Evolutionary conservation across 1,140 invertebrate species (phyloP).

Genomic region (Magallana angulata): DNA sequence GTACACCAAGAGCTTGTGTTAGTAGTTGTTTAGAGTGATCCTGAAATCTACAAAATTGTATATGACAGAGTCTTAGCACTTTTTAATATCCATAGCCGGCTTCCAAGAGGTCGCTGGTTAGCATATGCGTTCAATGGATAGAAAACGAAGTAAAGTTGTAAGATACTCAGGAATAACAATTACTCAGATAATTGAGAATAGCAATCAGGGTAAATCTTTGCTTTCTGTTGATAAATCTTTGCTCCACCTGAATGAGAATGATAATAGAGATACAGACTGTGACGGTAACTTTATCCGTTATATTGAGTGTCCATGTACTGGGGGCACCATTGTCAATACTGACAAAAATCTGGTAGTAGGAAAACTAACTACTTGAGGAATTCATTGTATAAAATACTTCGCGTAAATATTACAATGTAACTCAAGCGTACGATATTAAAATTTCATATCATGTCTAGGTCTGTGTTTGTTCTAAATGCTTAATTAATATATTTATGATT

Average conservation of each 20-base stretch:
- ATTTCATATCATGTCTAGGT: no score
- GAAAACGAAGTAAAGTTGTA: not conserved
- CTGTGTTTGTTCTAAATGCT: no score
- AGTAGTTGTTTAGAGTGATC: not conserved
- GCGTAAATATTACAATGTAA: not conserved
- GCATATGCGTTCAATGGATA: not conserved
- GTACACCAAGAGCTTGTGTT: not conserved
- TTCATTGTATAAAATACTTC: not conserved
- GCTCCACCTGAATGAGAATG: not conserved
- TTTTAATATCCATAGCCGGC: not conserved
- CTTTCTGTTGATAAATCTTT: not conserved
- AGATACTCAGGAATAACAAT: not conserved
- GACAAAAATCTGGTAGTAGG: not conserved
- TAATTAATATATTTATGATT: no score
- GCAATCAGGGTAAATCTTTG: not conserved
- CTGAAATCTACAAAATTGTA: not conserved
- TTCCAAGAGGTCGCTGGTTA: not conserved
- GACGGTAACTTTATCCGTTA: not conserved
- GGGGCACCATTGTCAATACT: not conserved
- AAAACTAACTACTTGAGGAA: not conserved
- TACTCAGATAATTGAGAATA: not conserved
- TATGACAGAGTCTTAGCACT: not conserved
- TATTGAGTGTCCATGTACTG: not conserved
- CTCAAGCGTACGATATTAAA: no score
- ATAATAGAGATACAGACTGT: not conserved